phyloP scores from a whole-genome alignment of 2,888 invertebrate genomes.

The Matsumyia berberina region DNA sequence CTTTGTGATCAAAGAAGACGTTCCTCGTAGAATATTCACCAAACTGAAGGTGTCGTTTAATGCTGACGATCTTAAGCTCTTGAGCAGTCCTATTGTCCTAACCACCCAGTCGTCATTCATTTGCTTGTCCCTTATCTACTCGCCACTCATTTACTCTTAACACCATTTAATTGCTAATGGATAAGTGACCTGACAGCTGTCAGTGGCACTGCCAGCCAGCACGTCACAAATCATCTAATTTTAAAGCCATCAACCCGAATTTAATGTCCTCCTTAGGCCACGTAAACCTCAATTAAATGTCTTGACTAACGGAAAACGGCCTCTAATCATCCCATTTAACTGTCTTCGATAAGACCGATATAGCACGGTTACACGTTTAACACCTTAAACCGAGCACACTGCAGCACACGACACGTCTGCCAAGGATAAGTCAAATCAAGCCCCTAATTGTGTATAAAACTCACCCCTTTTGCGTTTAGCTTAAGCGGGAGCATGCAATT shows the following conservation, averaged over 20 bases:
- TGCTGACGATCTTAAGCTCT: no score
- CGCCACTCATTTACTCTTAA: neutral
- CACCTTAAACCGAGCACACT: slow-evolving; percentile 49
- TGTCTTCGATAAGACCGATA: slow-evolving; percentile 59
- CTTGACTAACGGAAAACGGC: slow-evolving; percentile 19
- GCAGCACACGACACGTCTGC: slow-evolving; percentile 56
- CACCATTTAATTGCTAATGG: slow-evolving; percentile 43
- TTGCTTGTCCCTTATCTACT: neutral
- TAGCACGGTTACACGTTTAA: slow-evolving; percentile 61
- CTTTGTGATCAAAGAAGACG: no score
- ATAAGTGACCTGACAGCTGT: slow-evolving; percentile 69
- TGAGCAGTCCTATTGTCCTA: no score
- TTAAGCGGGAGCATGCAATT: slow-evolving; percentile 31
- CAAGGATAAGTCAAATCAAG: slow-evolving; percentile 59
- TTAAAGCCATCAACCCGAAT: slow-evolving; percentile 48
- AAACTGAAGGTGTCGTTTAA: no score
- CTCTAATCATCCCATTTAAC: slow-evolving; percentile 65
- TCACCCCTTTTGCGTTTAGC: slow-evolving; percentile 56
- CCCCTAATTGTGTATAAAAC: slow-evolving; percentile 57
- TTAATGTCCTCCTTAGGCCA: slow-evolving; percentile 39
- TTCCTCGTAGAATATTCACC: no score
- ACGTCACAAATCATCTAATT: slow-evolving; percentile 48
- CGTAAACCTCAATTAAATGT: slow-evolving; percentile 50
- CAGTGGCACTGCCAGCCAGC: slow-evolving; percentile 32
- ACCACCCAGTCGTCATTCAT: neutral